These are phyloP conservation scores for Orthonevra nobilis DNA, from an alignment of 2,888 invertebrate species.

Conservation along the genomic window DNA sequence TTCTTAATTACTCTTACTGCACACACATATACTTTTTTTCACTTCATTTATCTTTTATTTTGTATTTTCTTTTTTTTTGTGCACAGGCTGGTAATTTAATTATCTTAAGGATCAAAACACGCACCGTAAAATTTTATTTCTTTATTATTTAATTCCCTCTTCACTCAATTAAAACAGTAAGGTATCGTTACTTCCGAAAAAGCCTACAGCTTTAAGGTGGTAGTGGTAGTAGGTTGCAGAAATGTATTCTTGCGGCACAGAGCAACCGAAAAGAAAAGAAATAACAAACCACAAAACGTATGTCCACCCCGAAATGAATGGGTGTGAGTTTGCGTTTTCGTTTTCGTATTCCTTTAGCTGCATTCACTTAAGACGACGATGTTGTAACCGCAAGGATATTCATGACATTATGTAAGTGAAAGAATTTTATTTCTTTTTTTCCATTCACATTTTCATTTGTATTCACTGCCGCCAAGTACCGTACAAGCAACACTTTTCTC, in stretches of 20 bases:
- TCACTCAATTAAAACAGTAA: conserved; percentile 53
- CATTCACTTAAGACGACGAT: too few relatives aligned
- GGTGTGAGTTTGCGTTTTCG: conserved; percentile 16
- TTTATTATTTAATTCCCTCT: conserved; percentile 13
- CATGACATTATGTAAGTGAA: conserved; percentile 59
- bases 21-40: conserved; percentile 37
- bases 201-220: neutral
- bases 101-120: conserved; percentile 18
- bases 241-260: conserved; percentile 5
- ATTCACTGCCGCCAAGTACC: neutral
- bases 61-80: neutral
- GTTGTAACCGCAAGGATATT: conserved; percentile 44
- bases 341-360: too few relatives aligned
- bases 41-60: conserved; percentile 12
- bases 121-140: conserved; percentile 19
- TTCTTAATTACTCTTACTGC: conserved; percentile 42
- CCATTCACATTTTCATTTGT: neutral
- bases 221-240: conserved; percentile 13
- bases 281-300: conserved; percentile 18
- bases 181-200: conserved; percentile 27
- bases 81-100: conserved; percentile 35
- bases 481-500: neutral
- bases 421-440: conserved; percentile 1
- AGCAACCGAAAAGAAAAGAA: too few relatives aligned
- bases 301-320: conserved; percentile 13